Conservation (phyloP, 2,113 vertebrate genomes). For the Hemiprocne comata region DNA sequence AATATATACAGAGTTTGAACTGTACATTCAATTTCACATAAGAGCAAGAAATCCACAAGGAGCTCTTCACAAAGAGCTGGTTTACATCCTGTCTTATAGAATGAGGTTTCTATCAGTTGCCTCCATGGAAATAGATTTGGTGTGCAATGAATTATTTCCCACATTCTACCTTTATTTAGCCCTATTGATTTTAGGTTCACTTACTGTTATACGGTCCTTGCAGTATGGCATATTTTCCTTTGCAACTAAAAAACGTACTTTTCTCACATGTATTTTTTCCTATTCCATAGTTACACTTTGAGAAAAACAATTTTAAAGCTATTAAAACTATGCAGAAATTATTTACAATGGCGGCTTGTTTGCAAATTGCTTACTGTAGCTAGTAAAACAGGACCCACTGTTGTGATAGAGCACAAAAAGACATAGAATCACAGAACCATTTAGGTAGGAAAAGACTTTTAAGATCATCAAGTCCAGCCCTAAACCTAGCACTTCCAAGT, state of each 20-base stretch:
- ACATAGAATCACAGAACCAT: accelerated
- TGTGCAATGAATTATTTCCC: neutral
- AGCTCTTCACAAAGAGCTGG: neutral
- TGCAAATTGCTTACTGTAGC: neutral
- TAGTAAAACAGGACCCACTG: neutral
- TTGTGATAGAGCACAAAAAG: neutral
- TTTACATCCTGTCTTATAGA: neutral
- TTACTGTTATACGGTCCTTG: neutral
- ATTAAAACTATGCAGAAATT: neutral
- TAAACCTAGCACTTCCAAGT: neutral
- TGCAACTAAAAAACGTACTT: neutral
- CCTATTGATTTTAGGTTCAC: neutral
- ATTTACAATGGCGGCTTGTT: neutral
- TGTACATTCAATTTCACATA: neutral
- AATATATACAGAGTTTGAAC: neutral
- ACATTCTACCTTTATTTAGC: neutral
- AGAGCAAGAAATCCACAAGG: neutral
- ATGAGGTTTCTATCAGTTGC: neutral
- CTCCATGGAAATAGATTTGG: neutral
- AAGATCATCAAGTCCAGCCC: neutral
- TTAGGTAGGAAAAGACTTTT: neutral
- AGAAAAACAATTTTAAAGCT: neutral
- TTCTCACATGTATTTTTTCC: neutral
- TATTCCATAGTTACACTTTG: neutral
- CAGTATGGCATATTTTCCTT: neutral